Base-by-base conservation (phyloP, 64 coral and sea anemone species). In the Pocillopora verrucosa region DNA sequence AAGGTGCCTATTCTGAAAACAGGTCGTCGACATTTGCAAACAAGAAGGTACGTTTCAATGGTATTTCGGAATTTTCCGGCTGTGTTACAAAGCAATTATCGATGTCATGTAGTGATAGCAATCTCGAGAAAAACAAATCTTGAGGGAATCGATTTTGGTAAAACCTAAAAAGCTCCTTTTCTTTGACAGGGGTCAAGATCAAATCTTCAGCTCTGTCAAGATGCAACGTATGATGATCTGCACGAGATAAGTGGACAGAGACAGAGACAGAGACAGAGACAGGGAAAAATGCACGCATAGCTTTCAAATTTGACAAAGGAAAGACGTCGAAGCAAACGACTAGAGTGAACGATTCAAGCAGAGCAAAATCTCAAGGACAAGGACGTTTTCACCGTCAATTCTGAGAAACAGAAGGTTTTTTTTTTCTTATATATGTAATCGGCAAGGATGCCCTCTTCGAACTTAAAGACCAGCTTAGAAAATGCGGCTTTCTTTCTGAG, bases 401-500 rank as follows among this genome's bases (percentile, higher is more conserved):
- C 67, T 11, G 67, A 70, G 67, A 20, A 70, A 24, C 20, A 70
- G 67, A 70, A 10, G 67, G 9, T 11, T 22, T 25, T n/a, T 5
- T 9, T 11, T 70, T 70, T 20, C 7, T 63, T 2, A 60, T 24
- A 25, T 7, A 70, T 70, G 5, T 10, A 51, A 51, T 51, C 41
- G 7, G 41, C 7, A 70, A 24, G 67, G 57, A 85, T 85, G 82
- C 65, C 82, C 51, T 65, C 68, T 69, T 25, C 82, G 6, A 85
- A 85, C 26, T 38, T 85, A 9, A 85, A 85, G 82, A 85, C 82
- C 14, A 85, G 82, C 82, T 56, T 85, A 11, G 82, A 85, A 38
- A 51, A 85, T 24, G 68, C 63, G 10, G 82, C 82, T 11, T 85
- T 85, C 17, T 85, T 85, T 30, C 35, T 85, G 34, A 51, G 65